Percentiles rank a stretch among this genome's conserved stretches.
These are phyloP conservation scores for Passer montanus DNA, from an alignment of 2,113 vertebrate species.

Conservation along the genomic window DNA sequence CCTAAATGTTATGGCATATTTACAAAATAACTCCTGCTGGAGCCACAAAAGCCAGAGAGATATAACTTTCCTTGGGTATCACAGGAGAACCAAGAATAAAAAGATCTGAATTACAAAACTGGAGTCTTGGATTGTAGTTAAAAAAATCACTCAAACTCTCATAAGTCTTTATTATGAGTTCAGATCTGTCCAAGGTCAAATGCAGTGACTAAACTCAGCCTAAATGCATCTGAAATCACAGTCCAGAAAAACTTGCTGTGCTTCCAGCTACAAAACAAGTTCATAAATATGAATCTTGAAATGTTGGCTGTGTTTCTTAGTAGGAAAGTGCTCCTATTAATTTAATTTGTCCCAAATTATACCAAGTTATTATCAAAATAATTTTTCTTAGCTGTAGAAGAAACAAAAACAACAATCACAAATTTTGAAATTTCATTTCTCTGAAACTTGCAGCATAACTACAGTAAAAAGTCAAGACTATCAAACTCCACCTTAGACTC, in stretches of 20 bases:
- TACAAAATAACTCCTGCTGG: background rate
- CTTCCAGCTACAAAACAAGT: background rate
- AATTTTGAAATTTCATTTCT: background rate
- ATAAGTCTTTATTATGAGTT: background rate
- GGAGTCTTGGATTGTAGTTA: background rate
- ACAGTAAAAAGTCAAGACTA: background rate
- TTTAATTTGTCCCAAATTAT: background rate
- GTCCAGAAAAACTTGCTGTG: background rate
- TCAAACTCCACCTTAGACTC: background rate
- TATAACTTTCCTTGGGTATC: background rate
- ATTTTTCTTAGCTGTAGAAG: background rate
- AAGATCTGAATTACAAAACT: background rate
- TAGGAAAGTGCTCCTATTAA: background rate
- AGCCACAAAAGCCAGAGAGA: background rate
- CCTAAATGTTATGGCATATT: background rate
- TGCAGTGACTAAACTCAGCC: background rate
- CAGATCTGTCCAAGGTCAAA: background rate
- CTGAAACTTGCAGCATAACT: background rate
- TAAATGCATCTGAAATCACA: background rate
- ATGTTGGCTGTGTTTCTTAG: background rate
- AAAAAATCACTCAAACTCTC: background rate
- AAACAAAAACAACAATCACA: background rate
- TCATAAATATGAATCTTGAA: background rate
- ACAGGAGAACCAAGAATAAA: background rate
- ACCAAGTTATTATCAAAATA: background rate